Conservation (phyloP, 2,888 invertebrate genomes). For the Eremobia ochroleuca region DNA sequence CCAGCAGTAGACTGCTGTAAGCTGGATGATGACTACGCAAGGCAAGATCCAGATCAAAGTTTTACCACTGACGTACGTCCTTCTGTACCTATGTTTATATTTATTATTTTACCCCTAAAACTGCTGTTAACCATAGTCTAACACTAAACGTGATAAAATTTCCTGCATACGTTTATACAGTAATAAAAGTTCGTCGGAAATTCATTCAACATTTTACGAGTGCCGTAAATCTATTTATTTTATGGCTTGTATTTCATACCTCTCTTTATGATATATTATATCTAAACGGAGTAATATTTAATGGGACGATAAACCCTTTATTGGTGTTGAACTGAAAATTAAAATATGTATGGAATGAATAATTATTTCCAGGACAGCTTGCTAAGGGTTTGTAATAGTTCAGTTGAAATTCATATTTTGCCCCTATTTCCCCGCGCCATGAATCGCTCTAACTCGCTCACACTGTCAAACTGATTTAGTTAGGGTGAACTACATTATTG, state of each 20-base stretch:
- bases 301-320: slow-evolving; percentile 45
- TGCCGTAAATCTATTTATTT: slow-evolving; percentile 65
- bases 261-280: slow-evolving; percentile 47
- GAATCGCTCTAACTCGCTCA: background rate
- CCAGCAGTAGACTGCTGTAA: too few species aligned
- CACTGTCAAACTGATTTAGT: background rate
- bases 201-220: slow-evolving; percentile 64
- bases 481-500: background rate
- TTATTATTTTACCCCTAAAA: background rate
- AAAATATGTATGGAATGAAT: background rate
- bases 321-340: slow-evolving; percentile 34
- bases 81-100: background rate
- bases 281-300: slow-evolving; percentile 50
- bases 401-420: background rate
- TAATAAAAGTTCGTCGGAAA: slow-evolving; percentile 64
- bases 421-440: background rate
- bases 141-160: slow-evolving; percentile 45
- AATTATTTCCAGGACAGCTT: background rate
- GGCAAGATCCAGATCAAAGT: too few species aligned
- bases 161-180: slow-evolving; percentile 49
- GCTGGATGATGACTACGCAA: too few species aligned
- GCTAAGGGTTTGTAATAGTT: too few species aligned
- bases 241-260: slow-evolving; percentile 65
- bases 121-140: slow-evolving; percentile 4
- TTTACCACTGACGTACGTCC: too few species aligned